Percentiles rank a stretch among this genome's conserved stretches.
Evolutionary conservation across 2,888 invertebrate species (phyloP).

Genomic region (Agrotis exclamationis): DNA sequence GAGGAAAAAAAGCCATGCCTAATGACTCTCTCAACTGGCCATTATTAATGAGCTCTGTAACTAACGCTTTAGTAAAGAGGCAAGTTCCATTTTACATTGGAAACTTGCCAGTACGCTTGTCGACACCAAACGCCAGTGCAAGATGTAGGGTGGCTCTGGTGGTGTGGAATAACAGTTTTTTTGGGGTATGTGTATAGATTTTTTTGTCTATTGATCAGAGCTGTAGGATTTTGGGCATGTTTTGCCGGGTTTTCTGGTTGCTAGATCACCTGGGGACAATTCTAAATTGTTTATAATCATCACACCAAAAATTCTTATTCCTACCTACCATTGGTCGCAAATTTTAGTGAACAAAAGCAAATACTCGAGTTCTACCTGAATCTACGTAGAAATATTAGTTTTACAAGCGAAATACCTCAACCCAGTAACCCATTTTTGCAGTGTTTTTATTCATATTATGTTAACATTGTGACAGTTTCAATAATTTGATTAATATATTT

Average conservation of each 20-base stretch:
- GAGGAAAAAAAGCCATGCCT: constrained; percentile 59
- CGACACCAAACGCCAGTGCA: constrained; percentile 69
- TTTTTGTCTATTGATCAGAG: constrained; percentile 1
- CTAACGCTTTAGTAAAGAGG: constrained; percentile 76
- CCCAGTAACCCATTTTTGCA: constrained; percentile 46
- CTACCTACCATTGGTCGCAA: constrained; percentile 8
- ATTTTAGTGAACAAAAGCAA: not conserved
- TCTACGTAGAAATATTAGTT: constrained; percentile 16
- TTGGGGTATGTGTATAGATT: constrained; percentile 14
- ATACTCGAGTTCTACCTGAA: constrained; percentile 1
- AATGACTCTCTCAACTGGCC: constrained; percentile 72
- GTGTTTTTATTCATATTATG: constrained; percentile 32
- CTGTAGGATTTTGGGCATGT: not conserved
- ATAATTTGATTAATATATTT: constrained; percentile 50
- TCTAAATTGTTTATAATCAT: not conserved
- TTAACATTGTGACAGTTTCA: constrained; percentile 47
- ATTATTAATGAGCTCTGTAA: constrained; percentile 82
- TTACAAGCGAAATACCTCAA: constrained; percentile 30
- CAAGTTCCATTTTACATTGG: constrained; percentile 85
- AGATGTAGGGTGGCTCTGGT: constrained; percentile 64
- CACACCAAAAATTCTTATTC: not conserved
- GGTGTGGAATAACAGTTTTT: constrained; percentile 13
- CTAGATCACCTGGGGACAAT: not conserved
- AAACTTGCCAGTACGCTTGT: constrained; percentile 81
- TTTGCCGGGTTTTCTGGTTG: not conserved